Evolutionary conservation across 2,888 invertebrate genomes (phyloP), one percentile per base, ranked within the genome.

Genomic region (Cerceris ruficornis): DNA sequence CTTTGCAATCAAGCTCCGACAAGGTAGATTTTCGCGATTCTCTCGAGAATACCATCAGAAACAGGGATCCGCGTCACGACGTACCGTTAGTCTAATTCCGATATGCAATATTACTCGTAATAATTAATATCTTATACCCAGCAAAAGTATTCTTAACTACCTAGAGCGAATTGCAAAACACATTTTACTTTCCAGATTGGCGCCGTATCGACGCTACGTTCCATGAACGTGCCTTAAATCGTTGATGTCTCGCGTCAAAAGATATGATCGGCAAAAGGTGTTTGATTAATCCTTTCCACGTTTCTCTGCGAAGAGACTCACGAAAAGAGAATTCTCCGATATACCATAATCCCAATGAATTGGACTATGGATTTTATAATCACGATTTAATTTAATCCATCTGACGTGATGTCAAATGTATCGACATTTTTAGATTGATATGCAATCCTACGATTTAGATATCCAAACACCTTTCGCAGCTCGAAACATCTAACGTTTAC

Each of bases 151-250:
- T 67, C 28, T 66, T 80, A 61, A 54, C 62, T 73, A 79, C 69
- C 76, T 71, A 85, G 28, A 28, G 78, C 70, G 75, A 77, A 71
- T 78, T 75, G 71, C 74, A 75, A 82, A 85, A 86, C 81, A 86
- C 81, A 72, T 81, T 79, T 80, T 83, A 85, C 85, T 85, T 85
- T 85, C 79, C 80, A 75, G 39, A 57, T 82, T 67, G 67, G 80
- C 71, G 61, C 68, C 41, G 59, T 68, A 42, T 57, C 71, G 54
- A 55, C 55, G 57, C 75, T 65, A 69, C 78, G 81, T 79, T 68
- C 71, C 61, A 67, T 69, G 71, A 75, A 75, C 69, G 60, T 28
- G 13, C 73, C 50, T 28, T 59, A 60, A 17, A 66, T 57, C 60
- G 43, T 58, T 15, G 14, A 61, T 70, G 42, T 71, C 13, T 49